Base-by-base conservation (phyloP, 2,113 vertebrate species). In the Nothoprocta pentlandii region DNA sequence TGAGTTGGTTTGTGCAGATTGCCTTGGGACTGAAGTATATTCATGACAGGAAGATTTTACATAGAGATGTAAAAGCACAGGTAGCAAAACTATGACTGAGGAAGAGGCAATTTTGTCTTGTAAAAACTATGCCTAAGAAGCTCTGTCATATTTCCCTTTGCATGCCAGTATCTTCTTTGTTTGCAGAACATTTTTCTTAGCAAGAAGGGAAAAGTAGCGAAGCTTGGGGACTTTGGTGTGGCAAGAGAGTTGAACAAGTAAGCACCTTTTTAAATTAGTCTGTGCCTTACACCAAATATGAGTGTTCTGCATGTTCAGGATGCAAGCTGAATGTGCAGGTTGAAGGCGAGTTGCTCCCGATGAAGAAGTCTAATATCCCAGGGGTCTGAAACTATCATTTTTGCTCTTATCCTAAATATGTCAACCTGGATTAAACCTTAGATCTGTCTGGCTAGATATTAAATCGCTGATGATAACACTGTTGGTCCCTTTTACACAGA, bases 161-260 rank as follows among this genome's bases (percentile, higher is more conserved):
- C 32, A 6, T 77, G 58, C 15, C 10, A 36, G 59, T 93, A 94
- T 96, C 70, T 78, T 5, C 6, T 95, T 90, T 71, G 47, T 85
- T 96, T 95, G 66, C 86, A 99, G 99, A 99, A 99, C 42, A 98
- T 99, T 97, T 99, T 99, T 95, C 98, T 99, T 75, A 98, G 98
- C 95, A 97, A 97, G 59, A 98, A 98, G 70, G 99, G 98, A 88
- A 97, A 87, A 85, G 96, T 98, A 95, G 98, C 97, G 58, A 99
- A 99, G 96, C 98, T 99, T 53, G 99, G 99, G 44, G 99, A 99
- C 97, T 99, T 99, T 89, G 99, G 99, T 89, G 99, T 98, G 59
- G 99, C 99, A 89, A 98, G 98, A 95, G 97, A 98, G 95, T 90
- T 99, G 91, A 99, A 98, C 97, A 98, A 98, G 99, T 99, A 97